Percentiles rank a stretch among this genome's conserved stretches.
phyloP scores from a whole-genome alignment of 2,888 invertebrate species.

The Polydrusus cervinus region DNA sequence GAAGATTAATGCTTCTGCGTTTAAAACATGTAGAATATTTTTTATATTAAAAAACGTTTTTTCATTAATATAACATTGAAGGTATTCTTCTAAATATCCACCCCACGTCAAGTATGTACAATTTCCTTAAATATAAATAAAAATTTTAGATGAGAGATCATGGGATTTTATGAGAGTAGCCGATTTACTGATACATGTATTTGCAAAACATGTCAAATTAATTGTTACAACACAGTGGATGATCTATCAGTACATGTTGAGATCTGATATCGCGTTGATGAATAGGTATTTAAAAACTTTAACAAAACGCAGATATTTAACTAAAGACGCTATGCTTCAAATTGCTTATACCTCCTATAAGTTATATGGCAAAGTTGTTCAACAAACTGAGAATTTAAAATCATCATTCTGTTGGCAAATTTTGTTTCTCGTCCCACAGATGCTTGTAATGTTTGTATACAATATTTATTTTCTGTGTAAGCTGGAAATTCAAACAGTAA shows the following conservation, averaged over 20 bases:
- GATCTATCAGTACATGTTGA: constrained; percentile 44
- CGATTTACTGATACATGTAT: constrained; percentile 24
- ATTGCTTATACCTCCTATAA: constrained; percentile 35
- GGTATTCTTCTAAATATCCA: no score
- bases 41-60: no score
- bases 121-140: no score
- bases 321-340: constrained; percentile 18
- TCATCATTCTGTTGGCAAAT: constrained; percentile 50
- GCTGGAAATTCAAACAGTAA: constrained; percentile 28
- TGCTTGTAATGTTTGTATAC: constrained; percentile 51
- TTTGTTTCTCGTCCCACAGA: constrained; percentile 45
- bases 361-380: constrained; percentile 51
- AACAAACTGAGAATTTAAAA: constrained; percentile 45
- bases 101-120: no score
- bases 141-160: constrained; percentile 14
- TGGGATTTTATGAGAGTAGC: constrained; percentile 26
- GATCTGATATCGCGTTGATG: constrained; percentile 43
- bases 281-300: constrained; percentile 48
- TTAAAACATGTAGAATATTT: no score
- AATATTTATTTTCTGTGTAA: constrained; percentile 47
- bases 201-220: not conserved
- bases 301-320: not conserved
- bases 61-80: no score
- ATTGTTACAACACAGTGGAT: constrained; percentile 47
- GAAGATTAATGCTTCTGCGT: no score